phyloP scores from a whole-genome alignment of 2,888 invertebrate species.

The Lysandra bellargus region DNA sequence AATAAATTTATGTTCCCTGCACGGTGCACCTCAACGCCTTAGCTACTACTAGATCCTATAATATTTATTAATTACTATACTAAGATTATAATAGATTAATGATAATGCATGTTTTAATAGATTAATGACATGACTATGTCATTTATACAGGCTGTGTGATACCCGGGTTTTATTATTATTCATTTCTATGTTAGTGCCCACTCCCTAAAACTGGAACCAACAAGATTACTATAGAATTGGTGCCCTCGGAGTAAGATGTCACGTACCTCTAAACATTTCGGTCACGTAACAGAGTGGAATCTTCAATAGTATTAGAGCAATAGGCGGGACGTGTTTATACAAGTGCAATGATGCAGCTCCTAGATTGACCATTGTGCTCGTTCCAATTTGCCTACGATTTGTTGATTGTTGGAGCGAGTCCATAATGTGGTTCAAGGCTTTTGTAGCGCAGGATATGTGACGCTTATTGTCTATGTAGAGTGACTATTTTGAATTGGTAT shows the following conservation, averaged over 20 bases:
- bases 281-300: conserved; percentile 18
- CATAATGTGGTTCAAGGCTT: conserved; percentile 30
- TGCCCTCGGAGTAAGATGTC: not conserved
- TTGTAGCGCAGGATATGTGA: conserved; percentile 13
- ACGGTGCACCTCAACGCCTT: no score
- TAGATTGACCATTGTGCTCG: conserved; percentile 30
- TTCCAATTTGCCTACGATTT: conserved; percentile 24
- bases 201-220: not conserved
- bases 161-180: not conserved
- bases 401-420: conserved; percentile 25
- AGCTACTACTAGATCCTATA: no score
- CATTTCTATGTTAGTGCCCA: not conserved
- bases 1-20: no score
- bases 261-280: not conserved
- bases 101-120: no score
- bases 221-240: not conserved
- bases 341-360: conserved; percentile 30
- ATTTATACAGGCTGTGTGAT: no score
- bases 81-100: no score
- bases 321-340: conserved; percentile 21
- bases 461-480: conserved; percentile 5
- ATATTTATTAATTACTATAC: no score
- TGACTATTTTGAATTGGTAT: no score
- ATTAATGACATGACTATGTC: no score
- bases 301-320: conserved; percentile 1